A percentile compares a stretch with the other conserved stretches of the same genome.
phyloP scores from a whole-genome alignment of 1,140 invertebrate genomes.

The Drosophila setifemur region DNA sequence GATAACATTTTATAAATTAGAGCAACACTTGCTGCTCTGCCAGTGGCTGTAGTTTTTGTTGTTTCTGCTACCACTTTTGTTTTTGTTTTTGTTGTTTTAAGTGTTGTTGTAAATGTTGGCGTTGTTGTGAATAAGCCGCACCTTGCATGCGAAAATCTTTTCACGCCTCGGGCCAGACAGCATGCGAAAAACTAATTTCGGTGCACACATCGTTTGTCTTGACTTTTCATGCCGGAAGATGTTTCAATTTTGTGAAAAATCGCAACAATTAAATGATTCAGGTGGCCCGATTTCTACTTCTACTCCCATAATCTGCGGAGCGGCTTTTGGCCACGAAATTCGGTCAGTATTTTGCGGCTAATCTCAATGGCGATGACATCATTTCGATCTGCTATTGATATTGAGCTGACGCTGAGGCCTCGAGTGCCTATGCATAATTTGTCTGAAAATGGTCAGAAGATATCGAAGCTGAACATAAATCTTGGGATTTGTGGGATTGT shows the following conservation, averaged over 20 bases:
- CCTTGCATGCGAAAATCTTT: conserved; percentile 78
- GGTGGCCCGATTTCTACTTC: conserved; percentile 66
- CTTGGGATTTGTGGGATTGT: conserved; percentile 58
- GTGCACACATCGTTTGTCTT: conserved; percentile 76
- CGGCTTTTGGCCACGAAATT: neutral
- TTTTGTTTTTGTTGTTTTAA: conserved; percentile 20
- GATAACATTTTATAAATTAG: conserved; percentile 78
- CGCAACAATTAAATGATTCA: conserved; percentile 74
- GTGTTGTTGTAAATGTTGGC: conserved; percentile 11
- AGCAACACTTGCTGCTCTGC: conserved; percentile 71
- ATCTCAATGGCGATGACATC: conserved; percentile 56
- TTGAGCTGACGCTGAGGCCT: neutral
- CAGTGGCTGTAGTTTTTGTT: conserved; percentile 5
- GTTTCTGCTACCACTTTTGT: conserved; percentile 12
- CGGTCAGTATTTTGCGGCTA: conserved; percentile 1
- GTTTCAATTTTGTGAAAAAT: conserved; percentile 78
- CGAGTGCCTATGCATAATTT: conserved; percentile 64
- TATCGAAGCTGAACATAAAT: conserved; percentile 62
- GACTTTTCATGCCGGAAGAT: conserved; percentile 67
- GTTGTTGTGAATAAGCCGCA: conserved; percentile 48
- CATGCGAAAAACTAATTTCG: conserved; percentile 79
- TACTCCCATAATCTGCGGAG: conserved; percentile 5
- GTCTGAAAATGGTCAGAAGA: conserved; percentile 69
- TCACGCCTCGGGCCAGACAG: conserved; percentile 68
- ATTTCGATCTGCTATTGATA: conserved; percentile 24